These are phyloP conservation scores for Gallinago jamesoni DNA, from an alignment of 2,113 vertebrate genomes.

Conservation along the genomic window DNA sequence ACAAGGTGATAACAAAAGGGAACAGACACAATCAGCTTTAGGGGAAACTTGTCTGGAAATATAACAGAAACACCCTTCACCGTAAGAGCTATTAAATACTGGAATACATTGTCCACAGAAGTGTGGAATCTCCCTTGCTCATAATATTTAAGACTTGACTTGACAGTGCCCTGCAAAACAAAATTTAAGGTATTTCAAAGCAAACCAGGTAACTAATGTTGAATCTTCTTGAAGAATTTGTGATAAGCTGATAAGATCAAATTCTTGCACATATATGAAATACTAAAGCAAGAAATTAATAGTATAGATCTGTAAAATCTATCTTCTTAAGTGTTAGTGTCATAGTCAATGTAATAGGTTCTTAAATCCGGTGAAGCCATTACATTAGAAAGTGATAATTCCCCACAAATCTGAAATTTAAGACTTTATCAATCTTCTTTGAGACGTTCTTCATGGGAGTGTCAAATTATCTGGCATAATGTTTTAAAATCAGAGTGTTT, in stretches of 20 bases:
- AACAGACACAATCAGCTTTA: background rate
- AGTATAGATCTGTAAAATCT: background rate
- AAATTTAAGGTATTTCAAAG: background rate
- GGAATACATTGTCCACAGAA: background rate
- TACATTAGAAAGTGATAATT: background rate
- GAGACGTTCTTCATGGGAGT: background rate
- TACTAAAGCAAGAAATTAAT: background rate
- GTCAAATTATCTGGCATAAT: background rate
- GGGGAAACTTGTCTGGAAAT: background rate
- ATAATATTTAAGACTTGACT: background rate
- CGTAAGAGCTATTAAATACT: background rate
- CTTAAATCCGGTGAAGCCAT: background rate
- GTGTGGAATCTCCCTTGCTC: background rate
- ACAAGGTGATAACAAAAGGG: background rate
- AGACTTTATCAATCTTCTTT: background rate
- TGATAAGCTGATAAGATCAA: background rate
- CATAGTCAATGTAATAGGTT: background rate
- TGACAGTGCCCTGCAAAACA: background rate
- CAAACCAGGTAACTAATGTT: background rate
- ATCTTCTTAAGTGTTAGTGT: background rate
- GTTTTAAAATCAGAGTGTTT: background rate
- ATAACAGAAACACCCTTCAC: background rate
- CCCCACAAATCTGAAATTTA: background rate
- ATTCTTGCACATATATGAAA: background rate
- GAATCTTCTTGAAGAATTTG: background rate